Base-by-base conservation (phyloP, 2,888 invertebrate species). In the Apoda limacodes region DNA sequence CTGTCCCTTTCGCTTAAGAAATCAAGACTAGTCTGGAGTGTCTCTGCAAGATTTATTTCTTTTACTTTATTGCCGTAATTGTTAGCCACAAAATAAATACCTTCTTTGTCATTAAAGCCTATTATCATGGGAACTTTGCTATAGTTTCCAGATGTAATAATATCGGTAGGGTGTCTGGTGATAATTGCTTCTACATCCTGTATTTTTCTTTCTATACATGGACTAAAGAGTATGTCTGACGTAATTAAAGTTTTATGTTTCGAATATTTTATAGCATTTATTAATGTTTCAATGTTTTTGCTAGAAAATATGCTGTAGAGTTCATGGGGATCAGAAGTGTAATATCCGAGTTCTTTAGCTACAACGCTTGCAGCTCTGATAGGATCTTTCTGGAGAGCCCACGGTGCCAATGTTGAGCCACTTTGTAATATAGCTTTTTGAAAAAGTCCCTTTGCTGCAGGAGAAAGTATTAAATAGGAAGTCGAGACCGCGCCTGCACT, bases 401-500 rank as follows among this genome's bases (percentile, higher is more conserved):
- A 76, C 0, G 74, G 75, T 0, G 64, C 62, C n/a, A 71, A 38
- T 0, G 74, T 59, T 0, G 76, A 65, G 0, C 75, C 76, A 9
- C 76, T 78, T 35, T 78, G 80, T 6, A 76, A 38, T 19, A 80
- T 80, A 2, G 67, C 68, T 45, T 55, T 68, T 31, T 76, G 71
- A 30, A 80, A 78, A 0, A 80, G 50, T 1, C 74, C 75, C 30
- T 49, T 60, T 2, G 78, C 68, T 17, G 63, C 52, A 2, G 66
- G 54, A 1, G 80, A 65, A 2, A 76, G 35, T 9, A 76, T 60
- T 36, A 74, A 50, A 12, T 66, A 60, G 0, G 76, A 74, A 1
- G 68, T 67, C 0, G 74, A 74, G 0, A 70, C 72, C 2, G 75
- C 68, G 0, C 80, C 80, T 15, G 80, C 80, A 23, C 80, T 80